These are phyloP conservation scores for Ennomos erosarius DNA, from an alignment of 2,888 invertebrate genomes.

Conservation along the genomic window DNA sequence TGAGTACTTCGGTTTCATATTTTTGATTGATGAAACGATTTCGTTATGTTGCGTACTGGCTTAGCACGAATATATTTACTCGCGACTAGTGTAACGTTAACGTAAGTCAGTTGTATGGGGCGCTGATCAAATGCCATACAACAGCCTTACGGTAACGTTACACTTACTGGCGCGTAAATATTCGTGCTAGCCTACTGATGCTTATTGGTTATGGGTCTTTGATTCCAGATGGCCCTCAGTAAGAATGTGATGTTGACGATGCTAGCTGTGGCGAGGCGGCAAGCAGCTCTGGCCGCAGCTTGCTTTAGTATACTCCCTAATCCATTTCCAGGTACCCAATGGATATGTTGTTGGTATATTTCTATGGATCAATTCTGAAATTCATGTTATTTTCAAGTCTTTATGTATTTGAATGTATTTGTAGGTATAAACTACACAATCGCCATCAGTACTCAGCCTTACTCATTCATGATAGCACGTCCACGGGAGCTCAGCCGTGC, in stretches of 20 bases:
- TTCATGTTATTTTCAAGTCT: too few species aligned
- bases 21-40: neutral
- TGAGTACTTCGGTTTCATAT: slow-evolving; percentile 46
- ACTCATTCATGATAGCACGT: slow-evolving; percentile 91
- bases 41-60: too few species aligned
- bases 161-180: too few species aligned
- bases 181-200: too few species aligned
- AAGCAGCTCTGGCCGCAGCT: slow-evolving; percentile 70
- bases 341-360: neutral
- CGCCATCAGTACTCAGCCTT: slow-evolving; percentile 91
- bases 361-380: too few species aligned
- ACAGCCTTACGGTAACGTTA: too few species aligned
- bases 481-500: slow-evolving; percentile 93
- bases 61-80: too few species aligned
- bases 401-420: neutral
- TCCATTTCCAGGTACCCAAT: slow-evolving; percentile 57
- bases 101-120: too few species aligned
- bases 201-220: too few species aligned
- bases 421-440: slow-evolving; percentile 90
- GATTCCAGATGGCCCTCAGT: slow-evolving; percentile 60
- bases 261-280: slow-evolving; percentile 63
- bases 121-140: too few species aligned
- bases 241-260: slow-evolving; percentile 61
- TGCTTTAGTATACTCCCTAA: slow-evolving; percentile 69
- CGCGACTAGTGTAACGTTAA: too few species aligned